Base-by-base conservation (phyloP, 53 echinoderm and acorn worm genomes). In the Crossaster papposus region DNA sequence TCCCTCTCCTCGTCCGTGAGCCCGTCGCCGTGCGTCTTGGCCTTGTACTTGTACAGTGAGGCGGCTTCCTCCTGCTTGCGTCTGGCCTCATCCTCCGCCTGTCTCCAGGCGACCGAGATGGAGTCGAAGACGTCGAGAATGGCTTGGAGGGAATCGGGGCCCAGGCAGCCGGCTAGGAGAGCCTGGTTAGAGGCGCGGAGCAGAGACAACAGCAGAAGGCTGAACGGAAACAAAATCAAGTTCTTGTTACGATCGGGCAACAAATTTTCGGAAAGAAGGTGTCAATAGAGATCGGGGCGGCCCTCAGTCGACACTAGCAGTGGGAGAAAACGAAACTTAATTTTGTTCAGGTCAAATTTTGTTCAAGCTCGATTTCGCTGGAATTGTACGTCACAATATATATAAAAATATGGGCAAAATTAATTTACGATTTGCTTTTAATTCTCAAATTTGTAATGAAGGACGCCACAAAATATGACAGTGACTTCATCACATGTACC, bases 1-100 rank as follows among this genome's bases (percentile, higher is more conserved):
- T 99, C 99, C 84, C 89, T 80, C 81, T 99, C 92, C 81, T 99
- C 96, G 35, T 96, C 96, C 34, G 94, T 99, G 79, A 92, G 71
- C 8, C 93, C 94, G 33, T 96, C 96, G 30, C 99, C 96, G 55
- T 99, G 96, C 24, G 83, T 93, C 93, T 92, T 94, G 18, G 85
- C 72, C 94, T 94, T 96, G 90, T 90, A 96, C 79, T 93, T 91
- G 63, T 91, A 96, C 51, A 98, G 50, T 9, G 92, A 92, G 4
- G 96, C 99, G 44, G 92, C 92, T 88, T 96, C 99, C 54, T 94
- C 99, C 88, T 96, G 96, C 63, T 89, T 78, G 79, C 79, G 82
- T 37, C 79, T 94, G 4, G 93, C 89, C 13, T 85, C 93, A 64
- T 93, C 92, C 77, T 96, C 92, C 2, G 99, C 93, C 83, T 91